A percentile compares a stretch with the other conserved stretches of the same genome.
Conservation (phyloP, 2,888 invertebrate species). For the Teleogryllus oceanicus region DNA sequence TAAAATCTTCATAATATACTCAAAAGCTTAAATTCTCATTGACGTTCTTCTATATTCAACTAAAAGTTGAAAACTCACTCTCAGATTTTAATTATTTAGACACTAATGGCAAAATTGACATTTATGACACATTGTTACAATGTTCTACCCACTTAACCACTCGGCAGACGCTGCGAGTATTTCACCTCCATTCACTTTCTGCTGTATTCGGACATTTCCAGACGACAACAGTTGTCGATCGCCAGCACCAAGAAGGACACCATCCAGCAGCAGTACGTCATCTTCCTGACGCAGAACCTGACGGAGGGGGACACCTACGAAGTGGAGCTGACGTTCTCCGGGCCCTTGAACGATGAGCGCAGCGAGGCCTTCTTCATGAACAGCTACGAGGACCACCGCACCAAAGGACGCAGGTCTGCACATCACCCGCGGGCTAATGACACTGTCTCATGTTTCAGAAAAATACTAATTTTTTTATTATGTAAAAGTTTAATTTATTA, state of each 20-base stretch:
- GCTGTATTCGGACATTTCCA: background rate
- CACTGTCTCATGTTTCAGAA: background rate
- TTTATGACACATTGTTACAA: too few relatives aligned
- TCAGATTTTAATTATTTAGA: too few relatives aligned
- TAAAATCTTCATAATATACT: too few relatives aligned
- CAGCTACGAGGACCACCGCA: slow-evolving; percentile 49
- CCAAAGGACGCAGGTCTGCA: slow-evolving; percentile 50
- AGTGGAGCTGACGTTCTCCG: slow-evolving; percentile 63
- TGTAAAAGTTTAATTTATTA: background rate
- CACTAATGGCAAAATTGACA: too few relatives aligned
- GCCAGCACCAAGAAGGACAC: slow-evolving; percentile 53
- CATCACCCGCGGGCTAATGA: too few relatives aligned
- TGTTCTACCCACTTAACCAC: too few relatives aligned
- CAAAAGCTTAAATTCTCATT: too few relatives aligned
- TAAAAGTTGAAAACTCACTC: too few relatives aligned
- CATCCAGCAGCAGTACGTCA: slow-evolving; percentile 60
- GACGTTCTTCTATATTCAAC: too few relatives aligned
- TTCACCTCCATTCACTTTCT: too few relatives aligned
- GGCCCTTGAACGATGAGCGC: slow-evolving; percentile 60
- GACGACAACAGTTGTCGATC: slow-evolving; percentile 42
- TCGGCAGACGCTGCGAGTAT: too few relatives aligned
- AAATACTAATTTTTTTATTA: background rate
- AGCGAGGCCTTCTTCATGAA: slow-evolving; percentile 69
- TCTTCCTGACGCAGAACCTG: slow-evolving; percentile 58
- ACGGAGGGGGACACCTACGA: slow-evolving; percentile 58